These are phyloP conservation scores for Syncerus caffer DNA, from an alignment of 2,797 vertebrate species.

Conservation along the genomic window DNA sequence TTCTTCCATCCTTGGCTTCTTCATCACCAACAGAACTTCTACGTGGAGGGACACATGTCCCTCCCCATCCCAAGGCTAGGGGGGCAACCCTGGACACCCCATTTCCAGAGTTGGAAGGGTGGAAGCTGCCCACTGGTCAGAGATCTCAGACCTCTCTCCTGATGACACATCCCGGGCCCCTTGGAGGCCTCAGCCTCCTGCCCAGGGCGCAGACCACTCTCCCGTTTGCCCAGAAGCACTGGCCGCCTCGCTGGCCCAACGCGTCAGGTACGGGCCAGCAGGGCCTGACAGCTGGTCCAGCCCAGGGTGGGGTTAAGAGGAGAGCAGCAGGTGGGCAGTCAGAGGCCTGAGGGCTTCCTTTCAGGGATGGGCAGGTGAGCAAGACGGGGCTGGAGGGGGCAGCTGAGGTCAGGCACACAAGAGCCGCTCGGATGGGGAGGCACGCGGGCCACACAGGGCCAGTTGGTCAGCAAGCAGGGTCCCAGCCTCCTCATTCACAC, in stretches of 20 bases:
- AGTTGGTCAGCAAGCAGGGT: background rate
- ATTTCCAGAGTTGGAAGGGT: background rate
- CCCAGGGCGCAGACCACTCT: background rate
- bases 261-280: fast-evolving
- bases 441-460: background rate
- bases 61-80: background rate
- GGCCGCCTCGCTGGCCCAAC: background rate
- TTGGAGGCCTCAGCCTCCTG: background rate
- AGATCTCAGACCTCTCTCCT: background rate
- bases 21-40: background rate
- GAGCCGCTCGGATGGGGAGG: background rate
- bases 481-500: background rate
- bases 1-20: background rate
- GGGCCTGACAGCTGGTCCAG: background rate
- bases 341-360: background rate
- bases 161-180: background rate
- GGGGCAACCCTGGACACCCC: background rate
- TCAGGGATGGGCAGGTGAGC: background rate
- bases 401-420: background rate
- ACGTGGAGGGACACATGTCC: background rate
- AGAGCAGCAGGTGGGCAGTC: fast-evolving
- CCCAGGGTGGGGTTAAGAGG: background rate
- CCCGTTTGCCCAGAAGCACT: background rate
- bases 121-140: background rate
- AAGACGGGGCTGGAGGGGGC: background rate